Evolutionary conservation across 2,888 invertebrate species (phyloP), one percentile per base, ranked within the genome.

Genomic region (Ceramica pisi): DNA sequence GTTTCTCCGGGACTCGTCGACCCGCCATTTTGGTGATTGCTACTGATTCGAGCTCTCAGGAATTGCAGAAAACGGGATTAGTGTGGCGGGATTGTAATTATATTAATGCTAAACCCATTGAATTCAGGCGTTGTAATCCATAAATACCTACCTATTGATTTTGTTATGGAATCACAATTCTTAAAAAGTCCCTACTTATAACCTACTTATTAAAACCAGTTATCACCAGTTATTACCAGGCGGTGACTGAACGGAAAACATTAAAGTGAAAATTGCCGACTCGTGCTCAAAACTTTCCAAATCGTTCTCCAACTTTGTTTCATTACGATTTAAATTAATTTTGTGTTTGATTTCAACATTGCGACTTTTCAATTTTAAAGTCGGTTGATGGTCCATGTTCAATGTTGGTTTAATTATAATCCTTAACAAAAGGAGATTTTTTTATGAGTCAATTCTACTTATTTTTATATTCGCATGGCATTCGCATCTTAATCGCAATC

Each of bases 241-340:
- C 71, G 60, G 26, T 35, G 26, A 14, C 38, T n/a, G 35, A 64
- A 61, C 75, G 72, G 78, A 65, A 71, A 71, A 64, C 72, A 71
- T 78, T 71, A 50, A 70, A 64, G 50, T 23, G 38, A 46, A 64
- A 71, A 72, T 78, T 71, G 56, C 71, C 26, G 56, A 65, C 44
- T 71, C 62, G 62, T 63, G 48, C 72, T 31, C 23, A 46, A 51
- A 78, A 78, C 56, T 76, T 78, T 12, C 46, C 2, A 6, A 78
- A 72, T 61, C 61, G 50, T 38, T 71, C 31, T 46, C 31, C 61
- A 76, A 78, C 55, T 78, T 61, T 35, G 60, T 65, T 56, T 53
- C 12, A 62, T 79, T 57, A 53, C 56, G 23, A 61, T 71, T 64
- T 19, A 31, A 76, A 76, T 76, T 72, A 31, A 78, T 65, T 51